phyloP scores from a whole-genome alignment of 2,888 invertebrate genomes.

The Scrobipalpa atriplicella region DNA sequence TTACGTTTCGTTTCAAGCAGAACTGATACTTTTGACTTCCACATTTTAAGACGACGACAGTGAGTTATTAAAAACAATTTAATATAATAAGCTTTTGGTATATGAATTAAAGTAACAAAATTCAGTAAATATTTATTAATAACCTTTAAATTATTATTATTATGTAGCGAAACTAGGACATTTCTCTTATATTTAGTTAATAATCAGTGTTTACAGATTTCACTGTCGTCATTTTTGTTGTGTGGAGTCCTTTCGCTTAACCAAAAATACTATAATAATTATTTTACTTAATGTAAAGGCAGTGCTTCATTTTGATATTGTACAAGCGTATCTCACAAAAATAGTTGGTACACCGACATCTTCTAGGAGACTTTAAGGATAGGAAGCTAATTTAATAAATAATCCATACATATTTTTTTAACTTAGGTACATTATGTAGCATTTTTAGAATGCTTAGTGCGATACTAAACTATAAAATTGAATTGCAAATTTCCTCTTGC shows the following conservation, averaged over 20 bases:
- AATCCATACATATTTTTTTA: constrained; percentile 9
- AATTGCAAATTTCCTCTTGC: not conserved
- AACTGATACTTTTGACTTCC: constrained; percentile 43
- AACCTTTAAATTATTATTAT: too few species aligned
- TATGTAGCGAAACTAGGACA: too few species aligned
- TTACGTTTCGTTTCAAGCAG: constrained; percentile 46
- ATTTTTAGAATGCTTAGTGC: constrained; percentile 25
- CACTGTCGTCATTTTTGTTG: not conserved
- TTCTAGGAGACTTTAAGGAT: constrained; percentile 30
- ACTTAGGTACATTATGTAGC: constrained; percentile 1
- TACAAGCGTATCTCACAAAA: constrained; percentile 63
- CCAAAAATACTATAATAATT: constrained; percentile 48
- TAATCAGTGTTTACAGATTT: not conserved
- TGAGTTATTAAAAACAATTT: not conserved
- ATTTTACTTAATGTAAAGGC: constrained; percentile 75
- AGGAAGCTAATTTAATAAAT: constrained; percentile 31
- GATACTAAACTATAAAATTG: not conserved
- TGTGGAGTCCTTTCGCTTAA: constrained; percentile 45
- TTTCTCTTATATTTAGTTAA: too few species aligned
- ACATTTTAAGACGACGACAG: not conserved
- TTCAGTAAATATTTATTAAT: too few species aligned
- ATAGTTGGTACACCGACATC: constrained; percentile 27
- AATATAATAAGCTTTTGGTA: too few species aligned
- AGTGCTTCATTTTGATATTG: constrained; percentile 70
- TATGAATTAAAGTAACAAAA: too few species aligned